phyloP scores from a whole-genome alignment of 2,888 invertebrate species.

The Laothoe populi region DNA sequence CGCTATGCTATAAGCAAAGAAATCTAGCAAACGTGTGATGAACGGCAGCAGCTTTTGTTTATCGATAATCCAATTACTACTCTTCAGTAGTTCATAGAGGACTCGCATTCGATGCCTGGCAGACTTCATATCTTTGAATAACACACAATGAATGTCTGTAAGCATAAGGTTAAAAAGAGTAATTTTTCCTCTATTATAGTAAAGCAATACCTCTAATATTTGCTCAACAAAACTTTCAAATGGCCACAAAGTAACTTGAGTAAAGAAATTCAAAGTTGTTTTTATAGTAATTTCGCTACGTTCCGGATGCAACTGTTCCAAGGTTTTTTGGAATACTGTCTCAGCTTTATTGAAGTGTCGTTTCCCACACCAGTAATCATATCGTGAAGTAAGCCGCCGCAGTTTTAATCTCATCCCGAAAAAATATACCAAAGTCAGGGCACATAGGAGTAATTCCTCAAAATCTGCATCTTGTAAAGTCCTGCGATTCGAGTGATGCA shows the following conservation, averaged over 20 bases:
- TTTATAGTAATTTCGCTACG: constrained; percentile 57
- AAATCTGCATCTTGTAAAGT: constrained; percentile 53
- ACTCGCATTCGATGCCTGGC: constrained; percentile 76
- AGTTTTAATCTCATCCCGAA: constrained; percentile 66
- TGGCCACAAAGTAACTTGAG: constrained; percentile 56
- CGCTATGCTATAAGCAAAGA: constrained; percentile 73
- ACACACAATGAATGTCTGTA: constrained; percentile 59
- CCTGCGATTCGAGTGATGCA: constrained; percentile 43
- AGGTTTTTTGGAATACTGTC: constrained; percentile 55
- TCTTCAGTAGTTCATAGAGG: constrained; percentile 76
- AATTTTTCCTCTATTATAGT: constrained; percentile 55
- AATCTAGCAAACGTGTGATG: constrained; percentile 72
- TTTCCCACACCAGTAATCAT: constrained; percentile 50
- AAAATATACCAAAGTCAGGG: constrained; percentile 60
- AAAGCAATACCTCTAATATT: constrained; percentile 61
- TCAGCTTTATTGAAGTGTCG: constrained; percentile 58
- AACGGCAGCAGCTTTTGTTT: constrained; percentile 64
- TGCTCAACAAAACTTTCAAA: constrained; percentile 62
- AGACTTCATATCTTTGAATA: constrained; percentile 58
- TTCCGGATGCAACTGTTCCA: constrained; percentile 60
- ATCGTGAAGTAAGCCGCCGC: constrained; percentile 45
- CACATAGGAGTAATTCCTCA: constrained; percentile 54
- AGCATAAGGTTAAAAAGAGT: constrained; percentile 61
- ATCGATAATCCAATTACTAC: constrained; percentile 74
- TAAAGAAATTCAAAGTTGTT: constrained; percentile 59